A percentile compares a stretch with the other conserved stretches of the same genome.
These are phyloP conservation scores for Neopipo cinnamomea DNA, from an alignment of 2,113 vertebrate species.

Conservation along the genomic window DNA sequence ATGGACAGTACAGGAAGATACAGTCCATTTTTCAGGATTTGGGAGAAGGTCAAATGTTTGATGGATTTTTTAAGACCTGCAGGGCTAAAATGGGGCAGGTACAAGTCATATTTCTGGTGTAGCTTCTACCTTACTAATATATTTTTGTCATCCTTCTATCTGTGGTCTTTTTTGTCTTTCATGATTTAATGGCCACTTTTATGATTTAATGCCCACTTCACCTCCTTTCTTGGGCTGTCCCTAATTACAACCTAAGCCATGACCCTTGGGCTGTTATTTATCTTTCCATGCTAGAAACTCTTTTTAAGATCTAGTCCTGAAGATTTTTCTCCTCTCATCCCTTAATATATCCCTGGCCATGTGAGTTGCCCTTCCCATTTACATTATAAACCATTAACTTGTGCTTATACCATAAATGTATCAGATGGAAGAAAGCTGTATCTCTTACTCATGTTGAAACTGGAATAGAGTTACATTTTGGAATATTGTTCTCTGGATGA, in stretches of 20 bases:
- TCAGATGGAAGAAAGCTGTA: neutral
- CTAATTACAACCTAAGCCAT: neutral
- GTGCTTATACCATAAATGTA: neutral
- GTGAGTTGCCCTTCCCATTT: accelerated
- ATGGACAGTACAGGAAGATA: neutral
- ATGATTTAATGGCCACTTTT: neutral
- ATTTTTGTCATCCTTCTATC: neutral
- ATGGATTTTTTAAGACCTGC: neutral
- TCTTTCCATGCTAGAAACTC: neutral
- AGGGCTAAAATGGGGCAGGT: neutral
- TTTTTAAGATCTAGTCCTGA: neutral
- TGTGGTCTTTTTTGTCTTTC: neutral
- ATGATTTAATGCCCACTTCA: neutral
- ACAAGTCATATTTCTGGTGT: accelerated
- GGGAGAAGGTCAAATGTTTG: neutral
- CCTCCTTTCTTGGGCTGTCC: neutral
- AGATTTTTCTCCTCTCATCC: neutral
- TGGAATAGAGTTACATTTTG: neutral
- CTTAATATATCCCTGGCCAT: neutral
- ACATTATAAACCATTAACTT: neutral
- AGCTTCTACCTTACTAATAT: neutral
- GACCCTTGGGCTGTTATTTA: neutral
- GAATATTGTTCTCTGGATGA: neutral
- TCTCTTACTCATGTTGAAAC: neutral
- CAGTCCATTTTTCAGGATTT: neutral